Evolutionary conservation across 2,797 vertebrate species (phyloP).

Genomic region (Mycteria americana): DNA sequence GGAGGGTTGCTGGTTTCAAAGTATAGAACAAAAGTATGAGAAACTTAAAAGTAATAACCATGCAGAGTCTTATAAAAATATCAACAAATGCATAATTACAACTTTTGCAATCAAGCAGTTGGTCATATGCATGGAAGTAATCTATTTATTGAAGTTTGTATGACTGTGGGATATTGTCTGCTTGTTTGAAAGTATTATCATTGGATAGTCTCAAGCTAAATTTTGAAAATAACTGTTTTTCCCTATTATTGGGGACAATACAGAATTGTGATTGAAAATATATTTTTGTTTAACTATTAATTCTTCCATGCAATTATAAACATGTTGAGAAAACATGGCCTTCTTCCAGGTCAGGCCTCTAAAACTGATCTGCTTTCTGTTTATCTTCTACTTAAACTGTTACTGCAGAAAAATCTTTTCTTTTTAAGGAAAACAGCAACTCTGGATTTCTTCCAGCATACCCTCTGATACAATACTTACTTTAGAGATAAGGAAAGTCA

Average conservation of each 20-base stretch:
- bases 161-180: neutral
- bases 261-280: neutral
- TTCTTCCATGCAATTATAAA: neutral
- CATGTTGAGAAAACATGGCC: neutral
- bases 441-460: constrained; percentile 1
- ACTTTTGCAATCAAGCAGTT: neutral
- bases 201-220: neutral
- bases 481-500: constrained; percentile 16
- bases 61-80: neutral
- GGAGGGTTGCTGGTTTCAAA: neutral
- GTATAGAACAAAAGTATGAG: neutral
- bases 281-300: neutral
- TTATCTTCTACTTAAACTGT: neutral
- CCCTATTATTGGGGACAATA: neutral
- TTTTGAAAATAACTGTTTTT: neutral
- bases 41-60: neutral
- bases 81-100: neutral
- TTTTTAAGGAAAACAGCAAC: neutral
- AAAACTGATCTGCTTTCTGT: neutral
- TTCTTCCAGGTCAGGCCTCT: neutral
- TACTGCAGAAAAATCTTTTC: neutral
- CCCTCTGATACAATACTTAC: neutral
- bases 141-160: neutral
- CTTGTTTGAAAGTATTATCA: neutral
- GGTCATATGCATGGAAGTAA: neutral